Base-by-base conservation (phyloP, 2,113 vertebrate species). In the Egretta garzetta region DNA sequence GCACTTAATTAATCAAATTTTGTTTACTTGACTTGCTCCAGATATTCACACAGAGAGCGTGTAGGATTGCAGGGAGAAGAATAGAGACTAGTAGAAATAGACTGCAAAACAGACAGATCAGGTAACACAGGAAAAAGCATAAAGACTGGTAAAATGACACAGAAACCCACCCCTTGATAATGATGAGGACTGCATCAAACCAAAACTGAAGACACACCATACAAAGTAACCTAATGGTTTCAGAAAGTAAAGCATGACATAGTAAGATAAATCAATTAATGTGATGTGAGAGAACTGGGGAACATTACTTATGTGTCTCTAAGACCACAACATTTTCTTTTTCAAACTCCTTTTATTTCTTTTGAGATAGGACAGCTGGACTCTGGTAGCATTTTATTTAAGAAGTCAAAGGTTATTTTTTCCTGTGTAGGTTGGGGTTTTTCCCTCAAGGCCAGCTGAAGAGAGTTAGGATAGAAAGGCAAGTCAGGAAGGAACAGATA, bases 241-340 rank as follows among this genome's bases (percentile, higher is more conserved):
- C 41, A 37, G 24, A 84, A 77, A 56, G 6, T 5, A 66, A 77
- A 43, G 30, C 12, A 35, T 0, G 0, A 27, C 33, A 59, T 20
- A 35, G 9, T 4, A 37, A 47, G 10, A 70, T 33, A 60, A 37
- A 52, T 53, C 21, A 80, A 20, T 32, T 43, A 73, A 30, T 24
- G 14, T 33, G 39, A 63, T 12, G 5, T 27, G 6, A 62, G 3
- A 5, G 0, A 91, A 33, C 19, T 16, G 45, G 9, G 16, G 12
- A 89, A 32, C 6, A 20, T 5, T 39, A 49, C 4, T 28, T 41
- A 50, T 12, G 6, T 17, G 22, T 39, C 32, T 77, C 49, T 63
- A 93, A 81, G 15, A 50, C 7, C 17, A 53, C 7, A 74, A 8
- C 6, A 2, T 59, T 90, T 68, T 75, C 22, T 9, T 66, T 3